phyloP scores from a whole-genome alignment of 2,888 invertebrate species.

The Brachypalpus laphriformis region DNA sequence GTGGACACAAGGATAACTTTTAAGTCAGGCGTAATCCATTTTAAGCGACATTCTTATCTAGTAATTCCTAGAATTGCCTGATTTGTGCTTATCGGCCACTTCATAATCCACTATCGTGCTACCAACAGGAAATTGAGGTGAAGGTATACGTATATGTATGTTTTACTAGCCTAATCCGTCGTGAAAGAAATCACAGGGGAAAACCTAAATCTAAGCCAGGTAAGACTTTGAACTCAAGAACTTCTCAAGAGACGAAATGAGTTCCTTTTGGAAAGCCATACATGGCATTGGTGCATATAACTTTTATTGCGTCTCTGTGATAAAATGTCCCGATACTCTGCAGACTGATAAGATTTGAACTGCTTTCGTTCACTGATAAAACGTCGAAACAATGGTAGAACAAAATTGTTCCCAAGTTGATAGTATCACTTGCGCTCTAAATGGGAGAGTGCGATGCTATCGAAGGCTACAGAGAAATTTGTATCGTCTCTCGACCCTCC shows the following conservation, averaged over 20 bases:
- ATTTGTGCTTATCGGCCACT: not conserved
- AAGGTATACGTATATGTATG: not conserved
- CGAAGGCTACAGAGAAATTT: constrained; percentile 13
- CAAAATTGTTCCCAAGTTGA: constrained; percentile 3
- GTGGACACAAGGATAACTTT: not conserved
- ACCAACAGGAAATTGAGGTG: constrained; percentile 27
- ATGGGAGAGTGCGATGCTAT: constrained; percentile 20
- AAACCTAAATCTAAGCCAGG: not conserved
- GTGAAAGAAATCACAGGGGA: not conserved
- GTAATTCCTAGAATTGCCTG: constrained; percentile 1
- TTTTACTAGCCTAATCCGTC: not conserved
- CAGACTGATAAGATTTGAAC: constrained; percentile 59
- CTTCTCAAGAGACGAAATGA: too few relatives aligned
- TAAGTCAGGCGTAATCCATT: not conserved
- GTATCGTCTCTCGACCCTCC: not conserved
- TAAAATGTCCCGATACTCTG: constrained; percentile 32
- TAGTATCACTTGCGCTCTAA: not conserved
- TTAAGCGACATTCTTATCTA: not conserved
- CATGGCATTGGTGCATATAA: not conserved
- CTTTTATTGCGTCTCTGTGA: constrained; percentile 40
- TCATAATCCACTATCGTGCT: constrained; percentile 26
- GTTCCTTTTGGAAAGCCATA: constrained; percentile 3
- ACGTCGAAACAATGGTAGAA: constrained; percentile 12
- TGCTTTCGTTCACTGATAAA: constrained; percentile 46
- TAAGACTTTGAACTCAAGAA: not conserved